phyloP scores from a whole-genome alignment of 2,888 invertebrate species.

The Heterodera filipjevi region DNA sequence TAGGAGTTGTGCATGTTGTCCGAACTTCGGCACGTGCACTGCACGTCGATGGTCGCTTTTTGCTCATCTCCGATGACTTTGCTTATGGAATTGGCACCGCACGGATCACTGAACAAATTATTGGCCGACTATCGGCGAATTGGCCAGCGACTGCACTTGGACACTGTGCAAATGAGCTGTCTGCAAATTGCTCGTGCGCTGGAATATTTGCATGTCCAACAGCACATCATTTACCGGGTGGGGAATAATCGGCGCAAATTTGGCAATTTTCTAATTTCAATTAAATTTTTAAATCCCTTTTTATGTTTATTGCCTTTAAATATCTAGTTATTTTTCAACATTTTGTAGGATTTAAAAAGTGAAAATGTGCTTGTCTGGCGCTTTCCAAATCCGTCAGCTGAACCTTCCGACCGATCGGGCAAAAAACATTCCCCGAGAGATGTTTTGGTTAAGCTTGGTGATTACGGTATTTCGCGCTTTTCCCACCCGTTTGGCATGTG shows the following conservation, averaged over 20 bases:
- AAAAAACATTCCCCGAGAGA: constrained; percentile 41
- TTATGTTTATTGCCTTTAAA: no score
- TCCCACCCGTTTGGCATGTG: constrained; percentile 65
- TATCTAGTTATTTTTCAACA: no score
- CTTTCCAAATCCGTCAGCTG: constrained; percentile 79
- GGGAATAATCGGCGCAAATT: not conserved
- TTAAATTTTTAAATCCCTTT: not conserved
- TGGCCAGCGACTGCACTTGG: constrained; percentile 80
- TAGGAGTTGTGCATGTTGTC: constrained; percentile 84
- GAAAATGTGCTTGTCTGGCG: constrained; percentile 98
- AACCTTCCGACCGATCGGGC: not conserved
- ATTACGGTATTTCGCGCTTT: constrained; percentile 75
- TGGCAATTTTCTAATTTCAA: not conserved
- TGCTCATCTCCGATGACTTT: constrained; percentile 86
- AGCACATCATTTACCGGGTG: constrained; percentile 82
- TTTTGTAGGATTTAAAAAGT: constrained; percentile 73
- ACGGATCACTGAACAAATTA: constrained; percentile 84
- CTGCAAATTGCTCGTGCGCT: constrained; percentile 90
- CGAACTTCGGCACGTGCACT: constrained; percentile 84
- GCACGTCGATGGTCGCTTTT: constrained; percentile 75
- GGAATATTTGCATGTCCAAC: constrained; percentile 85
- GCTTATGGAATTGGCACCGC: constrained; percentile 86
- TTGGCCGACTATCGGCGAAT: constrained; percentile 83
- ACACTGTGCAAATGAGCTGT: constrained; percentile 81
- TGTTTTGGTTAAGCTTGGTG: constrained; percentile 83